Evolutionary conservation across 1,140 invertebrate species (phyloP).

Genomic region (Drosophila kohkoa): DNA sequence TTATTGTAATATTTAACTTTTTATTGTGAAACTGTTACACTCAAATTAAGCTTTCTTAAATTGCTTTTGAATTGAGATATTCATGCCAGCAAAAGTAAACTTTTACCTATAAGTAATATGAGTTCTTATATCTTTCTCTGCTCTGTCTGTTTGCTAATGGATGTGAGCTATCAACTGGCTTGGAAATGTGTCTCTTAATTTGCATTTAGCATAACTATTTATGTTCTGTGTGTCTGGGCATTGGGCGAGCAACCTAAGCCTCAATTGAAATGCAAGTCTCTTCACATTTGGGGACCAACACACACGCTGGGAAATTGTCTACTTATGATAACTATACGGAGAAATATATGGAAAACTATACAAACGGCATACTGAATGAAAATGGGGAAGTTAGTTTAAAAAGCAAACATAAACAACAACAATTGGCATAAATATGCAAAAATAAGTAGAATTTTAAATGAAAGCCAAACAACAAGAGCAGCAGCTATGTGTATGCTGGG

Average conservation of each 20-base stretch:
- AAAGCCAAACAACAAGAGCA: slow-evolving; percentile 63
- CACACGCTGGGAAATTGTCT: slow-evolving; percentile 53
- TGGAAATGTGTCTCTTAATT: slow-evolving; percentile 23
- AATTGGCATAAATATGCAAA: slow-evolving; percentile 74
- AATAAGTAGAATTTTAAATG: slow-evolving; percentile 80
- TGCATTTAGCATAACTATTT: slow-evolving; percentile 28
- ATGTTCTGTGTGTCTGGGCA: slow-evolving; percentile 18
- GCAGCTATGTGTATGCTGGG: slow-evolving; percentile 19
- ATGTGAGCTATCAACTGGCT: slow-evolving; percentile 5
- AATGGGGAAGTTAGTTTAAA: slow-evolving; percentile 45
- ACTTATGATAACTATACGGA: slow-evolving; percentile 68
- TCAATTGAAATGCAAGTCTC: slow-evolving; percentile 59
- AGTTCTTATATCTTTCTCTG: background rate
- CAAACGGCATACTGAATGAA: slow-evolving; percentile 48
- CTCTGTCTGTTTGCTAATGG: background rate
- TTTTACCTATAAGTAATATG: background rate
- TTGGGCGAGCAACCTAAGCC: slow-evolving; percentile 19
- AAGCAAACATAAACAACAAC: slow-evolving; percentile 37
- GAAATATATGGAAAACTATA: slow-evolving; percentile 46
- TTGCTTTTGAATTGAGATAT: slow-evolving; percentile 5
- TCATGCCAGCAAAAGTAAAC: no score
- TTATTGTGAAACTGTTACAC: slow-evolving; percentile 14
- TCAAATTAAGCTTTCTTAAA: slow-evolving; percentile 62
- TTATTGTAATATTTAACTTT: no score
- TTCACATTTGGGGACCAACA: slow-evolving; percentile 18